Base-by-base conservation (phyloP, 2,888 invertebrate genomes). In the Protodeltote pygarga region DNA sequence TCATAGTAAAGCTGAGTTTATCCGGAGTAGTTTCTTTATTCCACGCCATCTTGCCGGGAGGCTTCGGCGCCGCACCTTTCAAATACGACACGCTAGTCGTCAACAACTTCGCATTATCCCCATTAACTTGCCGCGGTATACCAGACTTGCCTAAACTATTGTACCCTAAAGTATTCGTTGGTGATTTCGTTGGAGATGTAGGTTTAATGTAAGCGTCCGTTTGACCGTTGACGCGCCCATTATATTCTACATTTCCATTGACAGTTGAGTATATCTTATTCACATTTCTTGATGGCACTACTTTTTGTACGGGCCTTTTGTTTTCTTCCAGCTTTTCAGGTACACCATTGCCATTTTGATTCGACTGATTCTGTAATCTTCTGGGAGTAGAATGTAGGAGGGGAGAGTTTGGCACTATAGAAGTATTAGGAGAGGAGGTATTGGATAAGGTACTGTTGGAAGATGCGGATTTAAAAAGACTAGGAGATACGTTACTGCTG, bases 1-100 rank as follows among this genome's bases (percentile, higher is more conserved):
- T 94, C 95, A 98, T 97, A 0, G 98, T 98, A 82, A 98, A 98
- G 77, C 96, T 96, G 71, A 97, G 94, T 79, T 96, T 96, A 63
- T 96, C 96, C 0, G 93, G 87, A 24, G 94, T 87, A 58, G 94
- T 73, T 68, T 96, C 95, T 71, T 95, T 94, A 70, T 94, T 95
- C 96, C 96, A 96, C 66, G 94, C 94, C 69, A 95, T 94, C 75
- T 93, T 94, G 46, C 81, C 79, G n/a, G 79, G 65, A 1, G 89
- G 82, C 65, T 89, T 90, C 25, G 92, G 81, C 23, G 86, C 86
- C 5, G 88, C 78, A 84, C 93, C 94, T 81, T 94, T 94, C 57
- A 93, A 87, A 81, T 93, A 94, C 70, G 93, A 92, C 48, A 94
- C 93, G 42, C 92, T 89, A 2, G 93, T 92, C 29, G 94, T 94